Conservation (phyloP, 2,113 vertebrate species). For the Zootoca vivipara region DNA sequence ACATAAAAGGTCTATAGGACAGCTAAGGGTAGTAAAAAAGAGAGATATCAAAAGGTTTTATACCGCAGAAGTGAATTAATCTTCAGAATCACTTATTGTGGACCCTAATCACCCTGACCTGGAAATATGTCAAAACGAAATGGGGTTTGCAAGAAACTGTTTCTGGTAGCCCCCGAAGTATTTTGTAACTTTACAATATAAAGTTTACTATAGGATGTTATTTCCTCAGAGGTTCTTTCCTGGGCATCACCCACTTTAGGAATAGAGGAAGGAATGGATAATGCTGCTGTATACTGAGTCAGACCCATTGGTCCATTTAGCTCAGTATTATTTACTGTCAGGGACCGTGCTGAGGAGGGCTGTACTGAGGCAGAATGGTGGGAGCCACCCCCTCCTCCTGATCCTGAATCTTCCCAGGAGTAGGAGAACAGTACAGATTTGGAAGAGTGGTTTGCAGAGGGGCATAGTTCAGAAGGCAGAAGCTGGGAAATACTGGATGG, state of each 20-base stretch:
- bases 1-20: conserved; percentile 1
- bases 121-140: conserved; percentile 1
- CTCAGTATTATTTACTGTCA: too few species aligned
- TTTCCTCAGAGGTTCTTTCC: neutral
- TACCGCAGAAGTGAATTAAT: conserved; percentile 4
- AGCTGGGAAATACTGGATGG: too few species aligned
- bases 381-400: too few species aligned
- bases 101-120: neutral
- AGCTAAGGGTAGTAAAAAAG: conserved; percentile 10
- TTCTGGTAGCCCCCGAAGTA: neutral
- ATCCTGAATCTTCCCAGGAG: too few species aligned
- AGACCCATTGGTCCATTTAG: too few species aligned
- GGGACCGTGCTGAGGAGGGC: too few species aligned
- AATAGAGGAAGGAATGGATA: neutral
- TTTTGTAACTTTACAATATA: neutral
- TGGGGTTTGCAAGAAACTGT: neutral
- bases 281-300: too few species aligned
- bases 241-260: neutral
- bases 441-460: too few species aligned
- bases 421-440: too few species aligned
- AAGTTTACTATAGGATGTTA: neutral
- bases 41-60: conserved; percentile 18
- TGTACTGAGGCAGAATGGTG: too few species aligned
- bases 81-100: conserved; percentile 41
- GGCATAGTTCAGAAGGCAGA: too few species aligned